Evolutionary conservation across 2,797 vertebrate species (phyloP).

Genomic region (Peromyscus eremicus): DNA sequence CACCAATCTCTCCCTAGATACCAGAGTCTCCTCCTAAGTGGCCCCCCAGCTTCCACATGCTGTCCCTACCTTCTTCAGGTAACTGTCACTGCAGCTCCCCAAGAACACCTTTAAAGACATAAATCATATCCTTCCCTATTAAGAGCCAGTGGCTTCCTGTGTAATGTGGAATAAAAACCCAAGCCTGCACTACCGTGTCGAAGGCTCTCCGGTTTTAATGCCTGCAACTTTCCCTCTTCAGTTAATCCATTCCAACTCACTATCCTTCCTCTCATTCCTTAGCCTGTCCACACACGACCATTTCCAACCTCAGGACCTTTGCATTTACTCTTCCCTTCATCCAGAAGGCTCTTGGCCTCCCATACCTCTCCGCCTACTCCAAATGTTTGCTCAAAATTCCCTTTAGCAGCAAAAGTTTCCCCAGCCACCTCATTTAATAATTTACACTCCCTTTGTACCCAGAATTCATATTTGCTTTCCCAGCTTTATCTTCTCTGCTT

Average conservation of each 20-base stretch:
- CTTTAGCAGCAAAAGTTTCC: background rate
- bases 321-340: background rate
- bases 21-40: background rate
- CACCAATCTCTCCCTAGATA: background rate
- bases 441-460: background rate
- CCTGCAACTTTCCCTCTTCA: background rate
- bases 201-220: background rate
- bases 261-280: background rate
- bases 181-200: too few relatives aligned
- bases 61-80: background rate
- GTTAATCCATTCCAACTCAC: background rate
- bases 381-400: constrained; percentile 13
- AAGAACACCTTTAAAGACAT: background rate
- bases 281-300: background rate
- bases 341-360: background rate
- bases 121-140: background rate
- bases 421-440: background rate
- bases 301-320: background rate
- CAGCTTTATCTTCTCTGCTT: constrained; percentile 66
- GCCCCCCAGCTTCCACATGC: background rate
- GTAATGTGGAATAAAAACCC: background rate
- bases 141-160: background rate
- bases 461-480: background rate
- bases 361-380: background rate
- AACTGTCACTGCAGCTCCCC: background rate